phyloP scores from a whole-genome alignment of 2,888 invertebrate genomes.

The Pemphredon lugubris region DNA sequence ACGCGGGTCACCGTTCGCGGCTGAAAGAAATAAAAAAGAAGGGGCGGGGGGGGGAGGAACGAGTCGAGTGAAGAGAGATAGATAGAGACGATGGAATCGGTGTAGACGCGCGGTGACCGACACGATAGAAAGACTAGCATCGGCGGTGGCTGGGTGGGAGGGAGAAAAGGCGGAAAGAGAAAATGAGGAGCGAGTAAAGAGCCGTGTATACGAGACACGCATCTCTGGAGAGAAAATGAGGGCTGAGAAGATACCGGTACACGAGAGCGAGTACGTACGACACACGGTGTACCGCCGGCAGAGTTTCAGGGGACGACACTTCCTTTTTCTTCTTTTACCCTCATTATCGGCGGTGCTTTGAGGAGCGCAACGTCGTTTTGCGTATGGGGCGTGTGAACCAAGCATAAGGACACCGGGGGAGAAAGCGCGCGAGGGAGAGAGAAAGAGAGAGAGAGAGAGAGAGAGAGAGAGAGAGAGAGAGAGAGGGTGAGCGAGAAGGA shows the following conservation, averaged over 20 bases:
- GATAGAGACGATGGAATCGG: background rate
- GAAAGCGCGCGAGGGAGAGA: constrained; percentile 5
- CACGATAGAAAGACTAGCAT: background rate
- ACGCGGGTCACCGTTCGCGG: background rate
- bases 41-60: background rate
- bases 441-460: constrained; percentile 21
- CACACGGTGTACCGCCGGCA: constrained; percentile 34
- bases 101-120: background rate
- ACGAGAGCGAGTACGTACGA: background rate
- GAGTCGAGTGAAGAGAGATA: background rate
- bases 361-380: constrained; percentile 53
- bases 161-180: background rate
- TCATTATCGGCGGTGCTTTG: constrained; percentile 60
- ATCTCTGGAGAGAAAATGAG: background rate
- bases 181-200: background rate
- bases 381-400: constrained; percentile 44
- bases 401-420: constrained; percentile 39
- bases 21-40: background rate
- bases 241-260: constrained; percentile 17
- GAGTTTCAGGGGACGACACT: constrained; percentile 29
- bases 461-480: constrained; percentile 5
- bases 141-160: too few relatives aligned
- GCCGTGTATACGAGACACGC: background rate
- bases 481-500: constrained; percentile 7
- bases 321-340: constrained; percentile 44